Evolutionary conservation across 2,797 vertebrate species (phyloP).

Genomic region (Hydrophis major): DNA sequence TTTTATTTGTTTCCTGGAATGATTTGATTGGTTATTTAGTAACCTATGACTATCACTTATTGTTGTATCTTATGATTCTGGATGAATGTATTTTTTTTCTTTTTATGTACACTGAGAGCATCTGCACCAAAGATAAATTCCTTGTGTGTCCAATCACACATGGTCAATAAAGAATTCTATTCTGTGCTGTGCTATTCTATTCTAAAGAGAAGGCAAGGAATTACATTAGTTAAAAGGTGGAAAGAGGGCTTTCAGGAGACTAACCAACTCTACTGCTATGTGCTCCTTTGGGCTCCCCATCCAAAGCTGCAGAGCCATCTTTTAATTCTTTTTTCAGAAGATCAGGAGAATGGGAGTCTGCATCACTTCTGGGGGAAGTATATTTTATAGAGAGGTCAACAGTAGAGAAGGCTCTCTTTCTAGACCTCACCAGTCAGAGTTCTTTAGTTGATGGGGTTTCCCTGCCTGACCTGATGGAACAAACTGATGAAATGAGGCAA

Average conservation of each 20-base stretch:
- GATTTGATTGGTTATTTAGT: too few species aligned
- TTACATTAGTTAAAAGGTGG: not conserved
- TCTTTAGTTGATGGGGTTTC: not conserved
- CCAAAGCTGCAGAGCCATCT: not conserved
- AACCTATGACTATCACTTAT: too few species aligned
- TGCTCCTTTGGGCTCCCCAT: not conserved
- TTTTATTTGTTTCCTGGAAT: too few species aligned
- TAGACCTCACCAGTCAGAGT: not conserved
- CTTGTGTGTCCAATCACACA: too few species aligned
- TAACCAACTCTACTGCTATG: not conserved
- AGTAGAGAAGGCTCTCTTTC: not conserved
- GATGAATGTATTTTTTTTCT: too few species aligned
- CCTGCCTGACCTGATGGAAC: not conserved
- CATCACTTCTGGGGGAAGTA: not conserved
- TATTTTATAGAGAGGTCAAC: not conserved
- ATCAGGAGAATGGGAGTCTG: not conserved
- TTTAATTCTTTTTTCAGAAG: not conserved
- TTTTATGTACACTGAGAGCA: too few species aligned
- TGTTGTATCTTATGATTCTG: too few species aligned
- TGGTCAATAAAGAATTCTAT: too few species aligned
- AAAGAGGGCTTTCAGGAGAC: not conserved
- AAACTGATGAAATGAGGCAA: not conserved
- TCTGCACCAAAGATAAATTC: too few species aligned
- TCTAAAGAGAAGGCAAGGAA: not conserved
- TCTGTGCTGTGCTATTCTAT: too few species aligned